Evolutionary conservation across 2,113 vertebrate genomes (phyloP), one percentile per base, ranked within the genome.

Genomic region (Rhizomys pruinosus): DNA sequence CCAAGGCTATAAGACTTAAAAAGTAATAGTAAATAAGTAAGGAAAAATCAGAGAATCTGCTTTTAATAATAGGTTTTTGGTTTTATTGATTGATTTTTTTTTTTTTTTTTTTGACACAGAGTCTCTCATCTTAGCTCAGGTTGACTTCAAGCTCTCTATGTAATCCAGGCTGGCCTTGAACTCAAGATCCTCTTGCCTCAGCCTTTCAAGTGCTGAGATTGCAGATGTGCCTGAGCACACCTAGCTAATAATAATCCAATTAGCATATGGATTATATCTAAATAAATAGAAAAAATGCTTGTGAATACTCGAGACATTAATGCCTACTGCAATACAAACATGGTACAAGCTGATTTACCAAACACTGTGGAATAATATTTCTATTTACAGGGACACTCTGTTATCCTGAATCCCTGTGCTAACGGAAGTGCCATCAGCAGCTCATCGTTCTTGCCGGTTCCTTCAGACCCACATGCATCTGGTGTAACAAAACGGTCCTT

Each of bases 391-490:
- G 7, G 5, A 61, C 7, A 34, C 20, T 37, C 5, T 13, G 2
- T 10, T 3, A 25, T 23, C 3, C 23, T n/a, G 29, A n/a, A 37
- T 77, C 57, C 72, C 52, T 39, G 13, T 15, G 23, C 47, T 13
- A 73, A 39, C 39, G 10, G 37, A 66, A 63, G 13, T 19, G 25
- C 52, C 9, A 5, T 17, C 19, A n/a, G 8, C 7, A 34, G 12
- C 23, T 23, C 32, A 3, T 22, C 12, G 2, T 81, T 55, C 1
- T 0, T 1, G 8, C 61, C 16, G 1, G 2, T 25, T 74, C 72
- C 72, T 27, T 23, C 12, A 29, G 25, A 12, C 63, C 19, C 34
- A 37, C 29, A 15, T 0, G 63, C 27, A 25, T 17, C 42, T 6
- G 13, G 7, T 19, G 5, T 44, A 15, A 47, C 9, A n/a, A 37